These are phyloP conservation scores for Drosophila anomalata DNA, from an alignment of 2,888 invertebrate genomes.

Conservation along the genomic window DNA sequence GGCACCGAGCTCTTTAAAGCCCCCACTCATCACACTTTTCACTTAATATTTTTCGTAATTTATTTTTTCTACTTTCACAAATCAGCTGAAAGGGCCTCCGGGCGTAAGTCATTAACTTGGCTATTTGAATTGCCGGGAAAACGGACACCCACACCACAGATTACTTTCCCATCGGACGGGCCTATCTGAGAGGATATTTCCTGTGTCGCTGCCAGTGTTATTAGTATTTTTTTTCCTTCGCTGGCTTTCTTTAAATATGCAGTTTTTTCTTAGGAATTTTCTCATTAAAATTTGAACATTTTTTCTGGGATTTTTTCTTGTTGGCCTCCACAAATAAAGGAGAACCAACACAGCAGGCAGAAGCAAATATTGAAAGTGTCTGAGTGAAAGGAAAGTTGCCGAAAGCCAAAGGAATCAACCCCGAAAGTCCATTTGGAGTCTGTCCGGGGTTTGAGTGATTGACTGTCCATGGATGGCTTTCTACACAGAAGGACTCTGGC, in stretches of 20 bases:
- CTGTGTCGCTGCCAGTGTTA: constrained; percentile 52
- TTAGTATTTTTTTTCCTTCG: constrained; percentile 13
- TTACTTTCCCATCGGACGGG: constrained; percentile 15
- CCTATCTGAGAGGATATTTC: constrained; percentile 55
- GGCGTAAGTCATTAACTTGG: constrained; percentile 80
- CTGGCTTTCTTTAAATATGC: constrained; percentile 71
- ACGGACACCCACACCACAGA: constrained; percentile 14
- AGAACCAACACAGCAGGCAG: constrained; percentile 58
- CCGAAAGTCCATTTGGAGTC: constrained; percentile 41
- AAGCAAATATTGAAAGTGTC: constrained; percentile 79
- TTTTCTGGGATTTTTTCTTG: constrained; percentile 40
- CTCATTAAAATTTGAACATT: constrained; percentile 70
- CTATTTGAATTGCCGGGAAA: constrained; percentile 71
- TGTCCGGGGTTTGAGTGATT: constrained; percentile 73
- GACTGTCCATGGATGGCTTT: constrained; percentile 64
- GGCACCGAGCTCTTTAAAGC: constrained; percentile 4
- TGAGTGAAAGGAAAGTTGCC: constrained; percentile 58
- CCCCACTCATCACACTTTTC: constrained; percentile 22
- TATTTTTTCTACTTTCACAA: constrained; percentile 66
- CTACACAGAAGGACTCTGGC: background rate
- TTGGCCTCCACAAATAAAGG: constrained; percentile 58
- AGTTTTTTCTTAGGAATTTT: constrained; percentile 78
- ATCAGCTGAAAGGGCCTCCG: constrained; percentile 64
- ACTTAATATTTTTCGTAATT: constrained; percentile 32
- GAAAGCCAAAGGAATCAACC: constrained; percentile 51